Evolutionary conservation across 2,888 invertebrate species (phyloP).

Genomic region (Tortrix viridana): DNA sequence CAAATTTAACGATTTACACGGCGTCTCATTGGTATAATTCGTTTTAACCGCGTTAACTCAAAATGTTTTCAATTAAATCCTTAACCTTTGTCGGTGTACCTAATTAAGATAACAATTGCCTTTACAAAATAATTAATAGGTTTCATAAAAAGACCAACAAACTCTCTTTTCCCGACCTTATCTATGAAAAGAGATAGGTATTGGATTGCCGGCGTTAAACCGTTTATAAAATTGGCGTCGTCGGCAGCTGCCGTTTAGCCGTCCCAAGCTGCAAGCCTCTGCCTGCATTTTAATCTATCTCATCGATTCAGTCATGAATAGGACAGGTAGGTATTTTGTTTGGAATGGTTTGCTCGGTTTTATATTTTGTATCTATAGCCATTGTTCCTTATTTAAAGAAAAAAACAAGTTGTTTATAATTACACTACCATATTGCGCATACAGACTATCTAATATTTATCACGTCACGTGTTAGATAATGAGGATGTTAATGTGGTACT

Average conservation of each 20-base stretch:
- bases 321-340: neutral
- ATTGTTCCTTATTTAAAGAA: no score
- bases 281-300: conserved; percentile 14
- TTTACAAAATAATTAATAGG: no score
- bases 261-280: neutral
- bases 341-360: neutral
- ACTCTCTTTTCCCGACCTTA: neutral
- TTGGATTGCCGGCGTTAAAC: conserved; percentile 17
- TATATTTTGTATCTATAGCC: no score
- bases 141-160: neutral
- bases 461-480: neutral
- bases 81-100: no score
- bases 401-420: no score
- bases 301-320: conserved; percentile 4
- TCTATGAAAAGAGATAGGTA: neutral
- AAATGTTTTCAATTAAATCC: no score
- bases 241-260: conserved; percentile 27
- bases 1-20: neutral
- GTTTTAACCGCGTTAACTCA: no score
- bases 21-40: no score
- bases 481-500: neutral
- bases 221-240: conserved; percentile 43
- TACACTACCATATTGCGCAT: no score
- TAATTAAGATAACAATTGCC: no score
- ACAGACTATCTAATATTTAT: no score